These are phyloP conservation scores for Columba livia DNA, from an alignment of 2,113 vertebrate genomes.

Conservation along the genomic window DNA sequence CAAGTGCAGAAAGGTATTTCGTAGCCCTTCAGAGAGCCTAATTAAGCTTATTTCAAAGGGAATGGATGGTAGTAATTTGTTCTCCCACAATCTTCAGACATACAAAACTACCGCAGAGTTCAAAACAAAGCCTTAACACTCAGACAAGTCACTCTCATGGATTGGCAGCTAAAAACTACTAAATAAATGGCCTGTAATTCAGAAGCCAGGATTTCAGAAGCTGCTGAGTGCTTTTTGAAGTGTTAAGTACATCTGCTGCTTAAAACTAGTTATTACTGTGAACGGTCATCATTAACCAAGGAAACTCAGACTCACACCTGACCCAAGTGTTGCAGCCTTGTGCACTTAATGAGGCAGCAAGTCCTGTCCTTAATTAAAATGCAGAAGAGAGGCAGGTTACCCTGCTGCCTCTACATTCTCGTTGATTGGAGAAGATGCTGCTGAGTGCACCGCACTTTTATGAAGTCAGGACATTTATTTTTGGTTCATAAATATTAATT, in stretches of 20 bases:
- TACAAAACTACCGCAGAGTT: not conserved
- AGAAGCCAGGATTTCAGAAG: not conserved
- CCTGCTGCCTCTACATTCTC: not conserved
- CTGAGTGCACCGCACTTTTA: not conserved
- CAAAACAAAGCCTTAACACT: not conserved
- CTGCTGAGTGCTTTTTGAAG: not conserved
- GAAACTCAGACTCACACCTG: not conserved
- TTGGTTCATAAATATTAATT: constrained; percentile 46
- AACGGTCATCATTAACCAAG: not conserved
- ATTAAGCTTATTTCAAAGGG: not conserved
- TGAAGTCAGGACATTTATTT: not conserved
- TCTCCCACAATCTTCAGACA: not conserved
- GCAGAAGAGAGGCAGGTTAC: not conserved
- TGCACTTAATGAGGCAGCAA: not conserved
- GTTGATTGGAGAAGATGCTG: not conserved
- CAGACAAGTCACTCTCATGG: not conserved
- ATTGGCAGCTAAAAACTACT: not conserved
- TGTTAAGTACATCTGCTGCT: not conserved
- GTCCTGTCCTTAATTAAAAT: not conserved
- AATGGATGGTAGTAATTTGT: not conserved
- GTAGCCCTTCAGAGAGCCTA: not conserved
- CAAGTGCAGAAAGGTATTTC: not conserved
- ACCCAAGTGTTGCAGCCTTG: not conserved
- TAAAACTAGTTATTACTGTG: not conserved
- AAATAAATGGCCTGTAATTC: not conserved